Evolutionary conservation across 2,113 vertebrate genomes (phyloP).

Genomic region (Callipepla californica): DNA sequence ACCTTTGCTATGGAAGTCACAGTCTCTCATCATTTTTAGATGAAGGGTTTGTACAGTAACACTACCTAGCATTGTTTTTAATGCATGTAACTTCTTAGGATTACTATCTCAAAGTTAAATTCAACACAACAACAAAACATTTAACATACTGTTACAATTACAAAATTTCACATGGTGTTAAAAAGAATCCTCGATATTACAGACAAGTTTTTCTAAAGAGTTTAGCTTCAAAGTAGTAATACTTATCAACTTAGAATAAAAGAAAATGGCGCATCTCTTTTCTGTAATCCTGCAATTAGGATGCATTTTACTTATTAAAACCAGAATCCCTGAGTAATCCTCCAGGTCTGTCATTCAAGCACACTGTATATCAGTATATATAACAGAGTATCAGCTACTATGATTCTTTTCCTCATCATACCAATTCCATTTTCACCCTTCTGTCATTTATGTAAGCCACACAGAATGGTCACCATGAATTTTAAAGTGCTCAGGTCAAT

Average conservation of each 20-base stretch:
- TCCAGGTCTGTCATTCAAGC: constrained; percentile 40
- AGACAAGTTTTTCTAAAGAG: not conserved
- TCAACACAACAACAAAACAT: not conserved
- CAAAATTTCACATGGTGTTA: not conserved
- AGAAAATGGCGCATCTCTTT: not conserved
- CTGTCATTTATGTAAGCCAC: constrained; percentile 54
- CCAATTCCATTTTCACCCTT: constrained; percentile 69
- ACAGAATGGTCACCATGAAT: constrained; percentile 29
- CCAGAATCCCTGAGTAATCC: constrained; percentile 57
- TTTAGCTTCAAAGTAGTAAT: not conserved
- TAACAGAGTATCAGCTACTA: not conserved
- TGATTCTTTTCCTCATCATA: constrained; percentile 37
- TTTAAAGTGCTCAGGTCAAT: constrained; percentile 53
- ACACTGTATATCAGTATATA: not conserved
- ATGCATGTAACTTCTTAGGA: not conserved
- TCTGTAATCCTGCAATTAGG: constrained; percentile 66
- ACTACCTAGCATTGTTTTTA: not conserved
- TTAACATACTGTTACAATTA: not conserved
- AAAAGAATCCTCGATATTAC: not conserved
- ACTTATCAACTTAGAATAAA: not conserved
- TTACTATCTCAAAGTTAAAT: not conserved
- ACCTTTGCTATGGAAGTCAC: not conserved
- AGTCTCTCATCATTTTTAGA: not conserved
- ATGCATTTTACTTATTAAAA: constrained; percentile 63
- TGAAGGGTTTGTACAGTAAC: not conserved